Base-by-base conservation (phyloP, 1,140 invertebrate genomes). In the Bombus turneri region DNA sequence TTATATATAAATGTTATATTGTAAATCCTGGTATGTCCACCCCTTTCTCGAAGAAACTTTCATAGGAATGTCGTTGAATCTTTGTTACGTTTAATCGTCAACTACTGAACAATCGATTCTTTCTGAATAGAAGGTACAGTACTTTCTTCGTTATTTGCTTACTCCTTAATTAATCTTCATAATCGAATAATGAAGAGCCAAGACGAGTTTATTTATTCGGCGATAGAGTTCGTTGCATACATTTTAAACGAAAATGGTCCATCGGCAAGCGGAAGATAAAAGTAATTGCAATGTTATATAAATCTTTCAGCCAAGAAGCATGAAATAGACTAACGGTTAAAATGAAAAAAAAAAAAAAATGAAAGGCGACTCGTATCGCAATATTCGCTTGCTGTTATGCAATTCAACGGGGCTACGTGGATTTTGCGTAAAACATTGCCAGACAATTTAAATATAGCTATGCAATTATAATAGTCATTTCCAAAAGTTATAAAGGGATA, bases 381-480 rank as follows among this genome's bases (percentile, higher is more conserved):
- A 53, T 68, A 68, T 31, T 47, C 31, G 15, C 10, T 37, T 28
- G 31, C 8, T 31, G 18, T 22, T n/a, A 41, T 10, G 25, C 43
- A 37, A 74, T 47, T 82, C 25, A 13, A 22, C 1, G 0, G 41
- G 2, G 4, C 1, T 15, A 13, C 39, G n/a, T 66, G 69, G 6
- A 18, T 64, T 82, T 68, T 18, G 3, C 12, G 13, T n/a, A n/a
- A 12, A 68, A 41, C n/a, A 41, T 59, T 31, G 15, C 34, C 28
- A 37, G 2, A 15, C 3, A 37, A 78, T 59, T 83, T 57, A 43
- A 68, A 78, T 28, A 34, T 75, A 31, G 34, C 39, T 8, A 25
- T 8, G 34, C 64, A 25, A 53, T 83, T 68, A 41, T 69, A 78
- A 78, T 37, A 78, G 47, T 22, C 39, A 53, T 77, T 34, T 77